Evolutionary conservation across 1,140 invertebrate species (phyloP).

Genomic region (Drosophila orosa): DNA sequence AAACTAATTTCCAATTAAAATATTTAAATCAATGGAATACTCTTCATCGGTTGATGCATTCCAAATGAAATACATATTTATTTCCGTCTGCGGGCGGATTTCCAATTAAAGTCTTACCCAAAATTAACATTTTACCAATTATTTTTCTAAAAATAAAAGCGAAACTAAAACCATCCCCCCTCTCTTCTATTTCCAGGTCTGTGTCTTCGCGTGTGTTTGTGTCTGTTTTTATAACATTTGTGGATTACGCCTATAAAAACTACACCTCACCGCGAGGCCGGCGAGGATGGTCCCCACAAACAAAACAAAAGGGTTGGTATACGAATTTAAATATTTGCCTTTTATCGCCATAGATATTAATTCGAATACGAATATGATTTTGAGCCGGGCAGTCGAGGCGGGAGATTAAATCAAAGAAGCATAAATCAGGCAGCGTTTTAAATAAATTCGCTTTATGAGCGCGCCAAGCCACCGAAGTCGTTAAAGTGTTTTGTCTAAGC

Average conservation of each 20-base stretch:
- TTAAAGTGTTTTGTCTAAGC: conserved; percentile 58
- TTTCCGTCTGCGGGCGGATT: neutral
- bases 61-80: neutral
- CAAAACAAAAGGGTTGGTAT: conserved; percentile 61
- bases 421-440: conserved; percentile 67
- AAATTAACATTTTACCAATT: conserved; percentile 21
- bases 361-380: conserved; percentile 53
- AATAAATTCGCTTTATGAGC: conserved; percentile 59
- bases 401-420: conserved; percentile 50
- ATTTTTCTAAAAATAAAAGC: conserved; percentile 6
- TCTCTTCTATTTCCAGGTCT: conserved; percentile 63
- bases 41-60: neutral
- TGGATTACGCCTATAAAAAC: conserved; percentile 75
- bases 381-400: conserved; percentile 5
- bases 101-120: conserved; percentile 4
- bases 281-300: conserved; percentile 7
- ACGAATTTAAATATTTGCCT: conserved; percentile 54
- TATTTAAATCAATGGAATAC: neutral
- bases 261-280: conserved; percentile 49
- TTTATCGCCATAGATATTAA: conserved; percentile 62
- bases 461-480: conserved; percentile 38
- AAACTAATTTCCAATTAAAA: neutral
- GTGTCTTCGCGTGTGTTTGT: conserved; percentile 29
- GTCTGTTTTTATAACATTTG: conserved; percentile 60
- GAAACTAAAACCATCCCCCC: neutral